phyloP scores from a whole-genome alignment of 1,140 invertebrate genomes.

The Drosophila grimshawi region DNA sequence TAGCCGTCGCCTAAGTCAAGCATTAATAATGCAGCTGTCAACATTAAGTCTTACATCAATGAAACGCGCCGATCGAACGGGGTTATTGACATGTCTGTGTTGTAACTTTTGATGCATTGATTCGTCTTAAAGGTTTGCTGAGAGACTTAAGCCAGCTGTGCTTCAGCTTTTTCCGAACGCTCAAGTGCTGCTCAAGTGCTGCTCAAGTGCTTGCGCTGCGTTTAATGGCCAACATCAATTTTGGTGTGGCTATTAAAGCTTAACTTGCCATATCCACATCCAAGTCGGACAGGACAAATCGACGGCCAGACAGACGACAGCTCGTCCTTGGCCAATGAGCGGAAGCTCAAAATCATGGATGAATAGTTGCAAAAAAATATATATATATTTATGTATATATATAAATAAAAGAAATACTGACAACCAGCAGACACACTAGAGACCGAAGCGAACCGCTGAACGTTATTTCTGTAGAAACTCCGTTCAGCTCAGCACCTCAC shows the following conservation, averaged over 20 bases:
- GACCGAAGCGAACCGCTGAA: conserved; percentile 28
- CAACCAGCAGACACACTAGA: conserved; percentile 45
- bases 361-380: conserved; percentile 14
- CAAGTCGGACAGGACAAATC: conserved; percentile 13
- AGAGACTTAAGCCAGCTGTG: conserved; percentile 27
- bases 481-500: neutral
- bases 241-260: conserved; percentile 56
- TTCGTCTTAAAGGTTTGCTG: neutral
- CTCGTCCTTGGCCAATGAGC: conserved; percentile 55
- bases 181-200: conserved; percentile 18
- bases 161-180: conserved; percentile 4
- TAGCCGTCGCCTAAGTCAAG: conserved; percentile 36
- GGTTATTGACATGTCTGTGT: conserved; percentile 68
- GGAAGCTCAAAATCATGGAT: conserved; percentile 53
- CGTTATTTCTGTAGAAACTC: conserved; percentile 23
- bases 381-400: neutral
- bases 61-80: conserved; percentile 46
- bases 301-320: conserved; percentile 21
- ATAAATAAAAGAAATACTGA: conserved; percentile 14
- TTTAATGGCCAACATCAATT: conserved; percentile 67
- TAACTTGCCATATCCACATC: conserved; percentile 43
- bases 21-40: conserved; percentile 69
- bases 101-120: conserved; percentile 18
- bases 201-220: conserved; percentile 47
- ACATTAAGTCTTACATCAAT: conserved; percentile 18